These are phyloP conservation scores for Phortica okadai DNA, from an alignment of 2,888 invertebrate species.

Conservation along the genomic window DNA sequence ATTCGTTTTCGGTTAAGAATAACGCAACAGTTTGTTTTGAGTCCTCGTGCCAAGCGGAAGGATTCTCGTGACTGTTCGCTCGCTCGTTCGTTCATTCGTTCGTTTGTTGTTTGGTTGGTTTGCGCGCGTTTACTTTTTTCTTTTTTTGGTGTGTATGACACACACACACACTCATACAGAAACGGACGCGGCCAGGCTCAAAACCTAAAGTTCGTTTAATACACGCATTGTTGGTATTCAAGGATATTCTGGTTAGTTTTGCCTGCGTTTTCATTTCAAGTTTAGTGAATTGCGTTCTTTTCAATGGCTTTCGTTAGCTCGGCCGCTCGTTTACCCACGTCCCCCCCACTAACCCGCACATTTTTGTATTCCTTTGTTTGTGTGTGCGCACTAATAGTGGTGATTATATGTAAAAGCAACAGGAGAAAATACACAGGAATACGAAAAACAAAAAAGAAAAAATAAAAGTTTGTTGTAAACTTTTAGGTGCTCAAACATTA, in stretches of 20 bases:
- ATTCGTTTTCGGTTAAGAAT: slow-evolving; percentile 13
- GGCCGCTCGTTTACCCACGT: no score
- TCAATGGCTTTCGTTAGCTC: neutral
- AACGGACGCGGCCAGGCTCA: no score
- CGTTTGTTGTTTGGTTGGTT: neutral
- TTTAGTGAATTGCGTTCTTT: neutral
- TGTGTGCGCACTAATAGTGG: no score
- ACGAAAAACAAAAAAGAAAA: no score
- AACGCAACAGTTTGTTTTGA: slow-evolving; percentile 69
- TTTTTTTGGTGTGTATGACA: neutral
- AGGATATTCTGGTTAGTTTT: slow-evolving; percentile 12
- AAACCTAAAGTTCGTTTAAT: no score
- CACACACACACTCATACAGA: neutral
- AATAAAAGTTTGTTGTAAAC: no score
- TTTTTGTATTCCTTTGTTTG: no score
- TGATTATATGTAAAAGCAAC: no score
- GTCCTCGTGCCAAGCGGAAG: slow-evolving; percentile 58
- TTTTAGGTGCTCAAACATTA: no score
- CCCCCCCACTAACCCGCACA: no score
- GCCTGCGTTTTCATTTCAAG: neutral
- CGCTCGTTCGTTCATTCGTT: slow-evolving; percentile 30
- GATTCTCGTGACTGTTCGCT: slow-evolving; percentile 40
- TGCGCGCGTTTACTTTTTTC: neutral
- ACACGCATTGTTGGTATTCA: neutral
- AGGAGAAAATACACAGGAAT: no score